These are phyloP conservation scores for Drosophila peninsularis DNA, from an alignment of 2,888 invertebrate genomes.

Conservation along the genomic window DNA sequence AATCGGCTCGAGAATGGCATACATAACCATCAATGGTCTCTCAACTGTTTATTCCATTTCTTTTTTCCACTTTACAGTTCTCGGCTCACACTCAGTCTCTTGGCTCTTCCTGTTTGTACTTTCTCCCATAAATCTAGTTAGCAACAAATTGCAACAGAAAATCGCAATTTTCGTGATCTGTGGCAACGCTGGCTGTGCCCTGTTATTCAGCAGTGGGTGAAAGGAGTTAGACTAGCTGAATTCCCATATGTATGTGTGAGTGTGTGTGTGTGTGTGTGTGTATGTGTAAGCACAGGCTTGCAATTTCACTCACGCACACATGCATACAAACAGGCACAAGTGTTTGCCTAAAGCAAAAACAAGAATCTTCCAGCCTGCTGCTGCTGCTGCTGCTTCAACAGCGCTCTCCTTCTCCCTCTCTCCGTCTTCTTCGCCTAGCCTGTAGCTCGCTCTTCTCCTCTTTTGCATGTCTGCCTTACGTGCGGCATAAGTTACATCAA, in stretches of 20 bases:
- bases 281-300: conserved; percentile 32
- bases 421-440: not conserved
- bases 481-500: conserved; percentile 38
- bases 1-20: conserved; percentile 16
- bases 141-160: conserved; percentile 57
- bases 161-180: conserved; percentile 54
- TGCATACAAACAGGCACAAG: conserved; percentile 9
- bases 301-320: conserved; percentile 50
- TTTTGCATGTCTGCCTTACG: conserved; percentile 6
- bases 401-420: not conserved
- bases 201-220: conserved; percentile 66
- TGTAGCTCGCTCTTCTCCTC: conserved; percentile 10
- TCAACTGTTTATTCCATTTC: not conserved
- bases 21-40: conserved; percentile 20
- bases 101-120: conserved; percentile 48
- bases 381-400: not conserved
- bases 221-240: conserved; percentile 72
- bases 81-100: conserved; percentile 9
- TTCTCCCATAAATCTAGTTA: conserved; percentile 71
- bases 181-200: conserved; percentile 27
- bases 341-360: conserved; percentile 36
- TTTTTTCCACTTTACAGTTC: conserved; percentile 2
- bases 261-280: conserved; percentile 11
- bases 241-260: conserved; percentile 15
- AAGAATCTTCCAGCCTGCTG: conserved; percentile 53